These are phyloP conservation scores for Chinchilla lanigera DNA, from an alignment of 2,113 vertebrate species.

Conservation along the genomic window DNA sequence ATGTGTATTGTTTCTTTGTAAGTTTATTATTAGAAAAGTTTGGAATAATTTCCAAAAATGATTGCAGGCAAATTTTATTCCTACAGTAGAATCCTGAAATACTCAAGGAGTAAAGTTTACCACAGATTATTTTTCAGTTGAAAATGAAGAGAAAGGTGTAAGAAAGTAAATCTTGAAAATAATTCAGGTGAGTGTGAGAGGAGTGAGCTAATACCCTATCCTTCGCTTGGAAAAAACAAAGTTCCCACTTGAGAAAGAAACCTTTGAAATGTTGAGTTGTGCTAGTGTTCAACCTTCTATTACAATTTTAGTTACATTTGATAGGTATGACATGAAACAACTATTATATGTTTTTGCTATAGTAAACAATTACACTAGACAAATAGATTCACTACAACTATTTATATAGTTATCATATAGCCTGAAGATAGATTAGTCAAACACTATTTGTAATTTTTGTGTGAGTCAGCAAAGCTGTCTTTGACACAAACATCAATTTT, in stretches of 20 bases:
- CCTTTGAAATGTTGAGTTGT: background rate
- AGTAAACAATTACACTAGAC: background rate
- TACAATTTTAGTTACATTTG: background rate
- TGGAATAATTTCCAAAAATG: slow-evolving; percentile 32
- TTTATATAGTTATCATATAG: background rate
- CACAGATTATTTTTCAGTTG: too few species aligned
- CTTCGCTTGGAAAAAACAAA: background rate
- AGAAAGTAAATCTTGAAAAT: background rate
- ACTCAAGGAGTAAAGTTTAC: background rate
- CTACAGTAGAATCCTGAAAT: background rate
- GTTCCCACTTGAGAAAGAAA: background rate
- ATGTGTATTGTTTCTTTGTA: slow-evolving; percentile 17
- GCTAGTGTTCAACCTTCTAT: background rate
- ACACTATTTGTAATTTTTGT: background rate
- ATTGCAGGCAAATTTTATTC: background rate
- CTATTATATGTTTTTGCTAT: background rate
- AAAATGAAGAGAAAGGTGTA: background rate
- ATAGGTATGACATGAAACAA: background rate
- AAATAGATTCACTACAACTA: background rate
- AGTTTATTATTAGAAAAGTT: slow-evolving; percentile 23
- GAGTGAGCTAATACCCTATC: background rate
- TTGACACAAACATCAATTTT: background rate
- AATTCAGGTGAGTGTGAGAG: background rate
- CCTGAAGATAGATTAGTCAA: background rate
- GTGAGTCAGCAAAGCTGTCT: background rate